Conservation (phyloP, 1,140 invertebrate genomes). For the Drosophila saltans region DNA sequence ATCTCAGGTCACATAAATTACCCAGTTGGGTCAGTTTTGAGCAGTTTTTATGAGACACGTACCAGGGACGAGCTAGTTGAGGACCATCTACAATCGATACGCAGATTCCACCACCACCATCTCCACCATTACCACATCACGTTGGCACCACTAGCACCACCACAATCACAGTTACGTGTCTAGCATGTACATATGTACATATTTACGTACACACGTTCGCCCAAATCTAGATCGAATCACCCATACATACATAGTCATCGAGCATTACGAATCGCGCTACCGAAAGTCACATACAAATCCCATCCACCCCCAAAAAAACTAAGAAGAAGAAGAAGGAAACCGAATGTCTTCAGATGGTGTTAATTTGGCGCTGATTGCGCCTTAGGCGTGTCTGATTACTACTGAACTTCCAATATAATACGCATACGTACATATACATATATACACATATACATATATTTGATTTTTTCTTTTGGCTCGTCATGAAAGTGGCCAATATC, state of each 20-base stretch:
- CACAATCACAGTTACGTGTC: constrained; percentile 49
- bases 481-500: not conserved
- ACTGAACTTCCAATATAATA: not conserved
- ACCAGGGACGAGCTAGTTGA: constrained; percentile 22
- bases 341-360: constrained; percentile 55
- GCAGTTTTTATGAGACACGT: constrained; percentile 63
- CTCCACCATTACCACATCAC: not conserved
- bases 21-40: constrained; percentile 70
- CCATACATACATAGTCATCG: not conserved
- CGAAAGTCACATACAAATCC: constrained; percentile 19
- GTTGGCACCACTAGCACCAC: constrained; percentile 25
- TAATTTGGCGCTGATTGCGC: constrained; percentile 77
- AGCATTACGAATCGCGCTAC: constrained; percentile 25
- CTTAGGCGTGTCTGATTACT: constrained; percentile 5
- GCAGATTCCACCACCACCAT: constrained; percentile 63
- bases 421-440: no score
- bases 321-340: constrained; percentile 22
- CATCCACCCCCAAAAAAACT: constrained; percentile 5
- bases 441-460: no score
- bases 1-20: constrained; percentile 69
- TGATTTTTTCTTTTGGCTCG: no score
- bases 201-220: not conserved
- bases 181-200: constrained; percentile 41
- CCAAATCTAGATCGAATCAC: constrained; percentile 49
- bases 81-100: constrained; percentile 32